These are phyloP conservation scores for Aleiodes leptofemur DNA, from an alignment of 2,888 invertebrate species.

Conservation along the genomic window DNA sequence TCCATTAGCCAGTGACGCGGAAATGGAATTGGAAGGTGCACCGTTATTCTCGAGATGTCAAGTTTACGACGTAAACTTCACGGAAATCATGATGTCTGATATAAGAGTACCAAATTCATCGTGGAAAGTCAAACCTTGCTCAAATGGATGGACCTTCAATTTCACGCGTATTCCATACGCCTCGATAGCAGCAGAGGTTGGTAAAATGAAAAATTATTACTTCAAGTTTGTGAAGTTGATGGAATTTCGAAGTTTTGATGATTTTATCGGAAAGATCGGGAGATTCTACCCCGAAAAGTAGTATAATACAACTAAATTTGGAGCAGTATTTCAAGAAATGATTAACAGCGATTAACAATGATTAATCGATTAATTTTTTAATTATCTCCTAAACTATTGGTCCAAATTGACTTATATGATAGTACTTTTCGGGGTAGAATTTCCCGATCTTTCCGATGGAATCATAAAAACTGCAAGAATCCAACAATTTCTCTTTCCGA, in stretches of 20 bases:
- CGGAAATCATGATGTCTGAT: conserved; percentile 78
- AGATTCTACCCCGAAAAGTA: too few relatives aligned
- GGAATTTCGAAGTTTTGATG: neutral
- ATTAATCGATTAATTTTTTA: neutral
- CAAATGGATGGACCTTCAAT: conserved; percentile 89
- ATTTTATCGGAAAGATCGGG: too few relatives aligned
- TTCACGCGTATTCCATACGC: conserved; percentile 87
- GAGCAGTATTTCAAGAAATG: too few relatives aligned
- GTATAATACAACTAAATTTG: too few relatives aligned
- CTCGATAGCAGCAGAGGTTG: conserved; percentile 91
- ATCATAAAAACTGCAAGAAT: neutral
- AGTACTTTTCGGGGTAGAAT: neutral
- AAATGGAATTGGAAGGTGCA: conserved; percentile 67
- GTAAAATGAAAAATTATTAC: conserved; percentile 33
- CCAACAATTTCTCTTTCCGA: too few relatives aligned
- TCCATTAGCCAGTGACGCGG: conserved; percentile 76
- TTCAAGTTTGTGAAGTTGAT: neutral
- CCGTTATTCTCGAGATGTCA: conserved; percentile 81
- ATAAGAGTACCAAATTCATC: conserved; percentile 80
- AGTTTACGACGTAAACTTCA: conserved; percentile 88
- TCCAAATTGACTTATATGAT: too few relatives aligned
- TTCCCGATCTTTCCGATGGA: neutral
- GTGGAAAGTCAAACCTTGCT: conserved; percentile 84
- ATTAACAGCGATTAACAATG: too few relatives aligned
- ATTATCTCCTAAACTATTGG: neutral